phyloP scores from a whole-genome alignment of 2,888 invertebrate genomes.

The Platycheirus albimanus region DNA sequence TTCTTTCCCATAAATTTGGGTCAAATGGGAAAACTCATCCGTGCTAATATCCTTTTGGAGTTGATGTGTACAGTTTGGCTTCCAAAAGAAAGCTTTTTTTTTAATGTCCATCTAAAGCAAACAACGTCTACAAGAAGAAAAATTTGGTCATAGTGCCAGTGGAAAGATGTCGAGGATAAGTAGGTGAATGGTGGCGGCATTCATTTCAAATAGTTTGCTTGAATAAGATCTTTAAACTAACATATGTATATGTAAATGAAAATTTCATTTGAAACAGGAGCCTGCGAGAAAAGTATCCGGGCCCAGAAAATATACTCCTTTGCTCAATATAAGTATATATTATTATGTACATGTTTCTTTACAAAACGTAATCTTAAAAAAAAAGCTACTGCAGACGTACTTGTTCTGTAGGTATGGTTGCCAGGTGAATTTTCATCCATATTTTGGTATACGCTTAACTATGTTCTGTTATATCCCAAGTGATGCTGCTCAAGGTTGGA shows the following conservation, averaged over 20 bases:
- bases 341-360: conserved; percentile 4
- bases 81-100: conserved; percentile 36
- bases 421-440: not conserved
- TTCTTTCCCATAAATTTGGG: conserved; percentile 53
- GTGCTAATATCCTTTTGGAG: conserved; percentile 49
- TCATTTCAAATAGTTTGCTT: conserved; percentile 51
- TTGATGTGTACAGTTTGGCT: not conserved
- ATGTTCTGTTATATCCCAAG: too few species aligned
- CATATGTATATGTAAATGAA: conserved; percentile 32
- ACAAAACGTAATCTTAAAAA: conserved; percentile 9
- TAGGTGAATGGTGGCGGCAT: conserved; percentile 16
- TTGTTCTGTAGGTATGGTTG: not conserved
- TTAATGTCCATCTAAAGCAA: conserved; percentile 50
- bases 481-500: too few species aligned
- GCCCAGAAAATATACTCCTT: conserved; percentile 10
- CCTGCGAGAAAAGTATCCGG: conserved; percentile 30
- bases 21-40: conserved; percentile 56
- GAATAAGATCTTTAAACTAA: conserved; percentile 50
- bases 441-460: too few species aligned
- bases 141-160: conserved; percentile 35
- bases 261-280: conserved; percentile 36
- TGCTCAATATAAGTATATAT: conserved; percentile 30
- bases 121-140: conserved; percentile 44
- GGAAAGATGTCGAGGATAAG: conserved; percentile 29
- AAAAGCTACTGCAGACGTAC: conserved; percentile 13